Evolutionary conservation across 2,888 invertebrate genomes (phyloP), one percentile per base, ranked within the genome.

Genomic region (Lamproptera curius): DNA sequence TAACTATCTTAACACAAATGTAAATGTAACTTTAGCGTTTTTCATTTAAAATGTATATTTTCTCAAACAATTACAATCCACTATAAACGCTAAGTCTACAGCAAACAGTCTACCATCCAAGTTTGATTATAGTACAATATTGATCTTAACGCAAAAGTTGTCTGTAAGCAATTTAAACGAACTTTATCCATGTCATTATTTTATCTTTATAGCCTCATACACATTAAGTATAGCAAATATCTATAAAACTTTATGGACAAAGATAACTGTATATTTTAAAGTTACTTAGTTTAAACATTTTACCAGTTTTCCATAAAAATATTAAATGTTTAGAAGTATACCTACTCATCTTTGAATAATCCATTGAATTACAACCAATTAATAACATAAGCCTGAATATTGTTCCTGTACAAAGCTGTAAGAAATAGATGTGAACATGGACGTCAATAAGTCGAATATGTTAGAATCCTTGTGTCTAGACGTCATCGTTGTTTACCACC

Each of bases 401-500:
- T 28, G 31, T 31, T 31, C 31, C 31, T n/a, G 31, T 11, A 31
- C 13, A 31, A 11, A 31, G 11, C 11, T 31, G n/a, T 31, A 31
- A n/a, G 11, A 23, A 23, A n/a, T 13, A 43, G 26, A 42, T 38
- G 20, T 41, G 31, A 38, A 41, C 11, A 8, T 20, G 20, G 14
- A 26, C 15, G 40, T 40, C 28, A 28, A 28, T 40, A 9, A 28
- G 28, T 15, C 28, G 9, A 23, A 9, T 39, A 14, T 26, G 14
- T 23, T 15, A 40, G 28, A 16, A 40, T n/a, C 28, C 28, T 28
- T 15, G 31, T 28, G 28, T 28, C 14, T 16, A 26, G 28, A 40
- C 40, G 15, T 40, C 40, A 28, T 40, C 40, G 28, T 28, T 40
- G 20, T 28, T 28, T 40, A 28, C 39, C 39, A 26, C 23, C 40